Evolutionary conservation across 2,113 vertebrate species (phyloP), one percentile per base, ranked within the genome.

Genomic region (Glaucomys volans): DNA sequence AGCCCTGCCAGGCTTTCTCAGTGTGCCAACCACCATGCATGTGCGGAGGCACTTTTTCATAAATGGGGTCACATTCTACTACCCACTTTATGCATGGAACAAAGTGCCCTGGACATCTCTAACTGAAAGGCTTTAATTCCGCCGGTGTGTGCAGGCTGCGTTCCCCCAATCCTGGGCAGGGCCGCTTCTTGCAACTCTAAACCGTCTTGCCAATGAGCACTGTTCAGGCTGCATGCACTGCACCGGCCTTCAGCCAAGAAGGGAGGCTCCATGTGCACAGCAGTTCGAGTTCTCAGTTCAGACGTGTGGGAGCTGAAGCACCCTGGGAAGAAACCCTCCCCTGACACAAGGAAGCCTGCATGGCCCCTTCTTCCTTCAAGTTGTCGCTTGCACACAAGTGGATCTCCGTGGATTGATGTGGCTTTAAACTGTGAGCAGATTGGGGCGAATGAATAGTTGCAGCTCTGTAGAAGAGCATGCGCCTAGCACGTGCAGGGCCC

Each of bases 201-300:
- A 69, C 57, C 57, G 54, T 74, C n/a, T 89, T 77, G 66, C 87
- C 69, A 85, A 88, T 54, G 57, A 69, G n/a, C 24, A 81, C 18
- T 9, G 26, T 74, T 76, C 10, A 92, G 89, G 74, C 80, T 8
- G 35, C n/a, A 57, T 16, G 52, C 28, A n/a, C 35, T 62, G 44
- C 32, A 80, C 8, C 6, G 62, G 76, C 10, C 76, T 72, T 17
- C 52, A 8, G 40, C 42, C 59, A 85, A 77, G 76, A 69, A 35
- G 1, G 40, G 80, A 57, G 18, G 40, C 35, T 54, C 26, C 26
- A 81, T 20, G 28, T 10, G 16, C 37, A 50, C 11, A 4, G 47
- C 16, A 2, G 4, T 76, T 84, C 79, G 13, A 2, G 4, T 76
- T 84, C 79, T 52, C 30, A 84, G 32, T 40, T 47, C 20, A 26